Evolutionary conservation across 1,140 invertebrate species (phyloP), one percentile per base, ranked within the genome.

Genomic region (Leucophenga varia): DNA sequence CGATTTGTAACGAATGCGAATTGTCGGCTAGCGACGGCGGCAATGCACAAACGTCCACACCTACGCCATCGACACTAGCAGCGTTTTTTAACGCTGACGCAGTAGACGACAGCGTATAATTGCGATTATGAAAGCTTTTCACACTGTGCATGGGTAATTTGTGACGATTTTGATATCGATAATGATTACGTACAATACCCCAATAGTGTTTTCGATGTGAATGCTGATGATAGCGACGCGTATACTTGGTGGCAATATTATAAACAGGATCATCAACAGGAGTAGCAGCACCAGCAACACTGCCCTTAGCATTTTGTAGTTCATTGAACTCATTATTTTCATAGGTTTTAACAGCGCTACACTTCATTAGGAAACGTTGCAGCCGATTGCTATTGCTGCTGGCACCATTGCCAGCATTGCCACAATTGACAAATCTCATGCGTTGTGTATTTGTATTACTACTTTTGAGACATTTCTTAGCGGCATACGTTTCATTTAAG

Each of bases 41-140:
- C 21, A 47, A 22, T 31, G 39, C 5, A 21, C 47, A 21, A 34
- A 48, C 36, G 43, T 35, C 44, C 37, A 43, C 47, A 30, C 47
- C 19, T 13, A 37, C 39, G 16, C 18, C 17, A 9, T 20, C 12
- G 20, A 14, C 10, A 35, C 14, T 14, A 10, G 25, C 44, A 17
- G 21, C 25, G 19, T 18, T 21, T 14, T 17, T 12, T 12, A 5
- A 9, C 35, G 35, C 34, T 46, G n/a, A 7, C 36, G 52, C 47
- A 47, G 38, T 39, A 32, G 12, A 45, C 47, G 43, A 25, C 22
- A 40, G 16, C 50, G 51, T 61, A 52, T 55, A 54, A 50, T 52
- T 72, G 53, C 69, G 69, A 72, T 72, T 72, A 70, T 72, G 69
- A 72, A 72, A 72, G 61, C 72, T 72, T 64, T 72, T 72, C 41